Evolutionary conservation across 2,113 vertebrate species (phyloP).

Genomic region (Climacteris rufus): DNA sequence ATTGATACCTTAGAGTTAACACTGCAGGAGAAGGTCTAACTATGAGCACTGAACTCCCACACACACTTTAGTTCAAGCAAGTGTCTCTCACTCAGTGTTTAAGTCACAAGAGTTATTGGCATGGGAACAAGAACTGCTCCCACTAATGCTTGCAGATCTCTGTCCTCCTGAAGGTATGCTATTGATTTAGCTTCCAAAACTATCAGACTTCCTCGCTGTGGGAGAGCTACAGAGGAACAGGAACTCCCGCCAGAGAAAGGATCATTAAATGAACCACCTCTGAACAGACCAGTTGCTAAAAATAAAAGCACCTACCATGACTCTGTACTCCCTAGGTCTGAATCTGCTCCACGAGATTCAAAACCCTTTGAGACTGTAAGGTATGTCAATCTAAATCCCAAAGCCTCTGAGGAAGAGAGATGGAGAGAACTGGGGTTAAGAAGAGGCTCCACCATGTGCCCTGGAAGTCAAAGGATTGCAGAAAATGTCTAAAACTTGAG

Average conservation of each 20-base stretch:
- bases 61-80: background rate
- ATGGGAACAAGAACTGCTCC: background rate
- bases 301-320: background rate
- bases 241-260: background rate
- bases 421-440: background rate
- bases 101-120: background rate
- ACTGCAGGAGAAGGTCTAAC: background rate
- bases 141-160: background rate
- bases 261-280: background rate
- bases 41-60: background rate
- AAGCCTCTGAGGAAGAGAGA: background rate
- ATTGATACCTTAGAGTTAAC: constrained; percentile 17
- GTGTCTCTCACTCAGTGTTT: background rate
- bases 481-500: background rate
- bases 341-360: background rate
- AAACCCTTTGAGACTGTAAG: background rate
- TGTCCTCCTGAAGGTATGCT: background rate
- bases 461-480: background rate
- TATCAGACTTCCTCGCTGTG: background rate
- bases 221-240: background rate
- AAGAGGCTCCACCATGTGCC: background rate
- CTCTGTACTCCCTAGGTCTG: background rate
- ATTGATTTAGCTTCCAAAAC: constrained; percentile 8
- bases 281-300: background rate
- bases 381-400: background rate